Evolutionary conservation across 1,140 invertebrate genomes (phyloP).

Genomic region (Sycophaga agraensis): DNA sequence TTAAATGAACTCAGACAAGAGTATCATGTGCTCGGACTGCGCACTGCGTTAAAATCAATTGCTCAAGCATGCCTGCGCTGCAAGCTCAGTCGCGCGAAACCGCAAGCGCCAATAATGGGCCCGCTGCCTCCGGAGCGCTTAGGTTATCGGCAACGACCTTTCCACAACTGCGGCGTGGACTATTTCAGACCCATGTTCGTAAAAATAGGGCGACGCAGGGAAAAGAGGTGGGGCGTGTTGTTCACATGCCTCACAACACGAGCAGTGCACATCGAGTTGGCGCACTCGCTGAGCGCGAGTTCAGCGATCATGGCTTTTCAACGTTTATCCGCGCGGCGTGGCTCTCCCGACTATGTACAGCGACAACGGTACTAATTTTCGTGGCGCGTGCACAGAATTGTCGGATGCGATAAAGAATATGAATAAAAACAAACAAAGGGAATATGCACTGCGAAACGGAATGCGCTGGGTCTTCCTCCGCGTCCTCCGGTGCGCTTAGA

Average conservation of each 20-base stretch:
- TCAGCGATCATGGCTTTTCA: slow-evolving; percentile 20
- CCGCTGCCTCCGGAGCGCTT: not conserved
- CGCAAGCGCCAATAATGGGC: not conserved
- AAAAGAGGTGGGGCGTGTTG: slow-evolving; percentile 12
- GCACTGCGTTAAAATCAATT: not conserved
- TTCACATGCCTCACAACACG: slow-evolving; percentile 6
- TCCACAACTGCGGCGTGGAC: not conserved
- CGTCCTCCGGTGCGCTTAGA: not conserved
- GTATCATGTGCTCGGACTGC: not conserved
- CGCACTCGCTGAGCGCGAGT: slow-evolving; percentile 16
- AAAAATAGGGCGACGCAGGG: not conserved
- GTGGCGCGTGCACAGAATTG: slow-evolving; percentile 29
- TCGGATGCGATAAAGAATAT: not conserved
- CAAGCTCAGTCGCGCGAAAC: not conserved
- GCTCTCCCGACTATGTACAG: slow-evolving; percentile 26
- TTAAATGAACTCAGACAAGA: slow-evolving; percentile 1
- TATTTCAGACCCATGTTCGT: slow-evolving; percentile 10
- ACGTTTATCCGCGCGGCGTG: slow-evolving; percentile 34
- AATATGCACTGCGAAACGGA: not conserved
- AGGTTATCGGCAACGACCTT: not conserved
- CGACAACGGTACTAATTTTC: slow-evolving; percentile 42
- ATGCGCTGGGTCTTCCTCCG: too few species aligned
- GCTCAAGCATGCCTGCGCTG: not conserved
- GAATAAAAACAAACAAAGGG: not conserved
- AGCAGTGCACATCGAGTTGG: slow-evolving; percentile 34